Base-by-base conservation (phyloP, 2,797 vertebrate species). In the Sebastes hubbsi region DNA sequence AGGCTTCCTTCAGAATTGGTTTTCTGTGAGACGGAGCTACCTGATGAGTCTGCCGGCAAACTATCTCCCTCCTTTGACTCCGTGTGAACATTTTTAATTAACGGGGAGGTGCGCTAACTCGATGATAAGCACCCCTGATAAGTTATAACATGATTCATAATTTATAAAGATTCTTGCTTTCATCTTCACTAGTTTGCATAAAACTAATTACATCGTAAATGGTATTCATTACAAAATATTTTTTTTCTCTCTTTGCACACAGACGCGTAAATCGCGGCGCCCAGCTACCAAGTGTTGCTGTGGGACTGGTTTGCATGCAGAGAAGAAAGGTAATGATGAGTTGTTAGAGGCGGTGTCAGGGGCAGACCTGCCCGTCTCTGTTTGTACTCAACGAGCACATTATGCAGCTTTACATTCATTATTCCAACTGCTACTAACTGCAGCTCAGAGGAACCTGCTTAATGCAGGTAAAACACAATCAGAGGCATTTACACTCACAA, bases 141-240 rank as follows among this genome's bases (percentile, higher is more conserved):
- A 97, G 94, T 97, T 97, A 97, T 95, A 97, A 98, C 97, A 96
- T 93, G 94, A 98, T 99, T 98, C 97, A 99, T 99, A 98, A 99
- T 99, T 99, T 97, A 99, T 98, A 97, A 96, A 95, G 96, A 97
- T 97, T 97, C 97, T 84, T 92, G 96, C 97, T 99, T 99, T 99
- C 97, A 99, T 99, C 97, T 98, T 95, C 93, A 95, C 95, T 97
- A 97, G 97, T 99, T 99, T 99, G 98, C 98, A 98, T 98, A 98
- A 98, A 98, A 99, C 97, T 99, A 99, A 99, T 99, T 98, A 98
- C 97, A 96, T 96, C 94, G 95, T 99, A 98, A 99, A 98, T 98
- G 97, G 96, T 97, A 97, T 97, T 98, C 96, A 95, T 97, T 97
- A 97, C 96, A 96, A 97, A 97, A 98, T 97, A 96, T 96, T 49